Evolutionary conservation across 2,888 invertebrate genomes (phyloP), one percentile per base, ranked within the genome.

Genomic region (Branchellion lobata): DNA sequence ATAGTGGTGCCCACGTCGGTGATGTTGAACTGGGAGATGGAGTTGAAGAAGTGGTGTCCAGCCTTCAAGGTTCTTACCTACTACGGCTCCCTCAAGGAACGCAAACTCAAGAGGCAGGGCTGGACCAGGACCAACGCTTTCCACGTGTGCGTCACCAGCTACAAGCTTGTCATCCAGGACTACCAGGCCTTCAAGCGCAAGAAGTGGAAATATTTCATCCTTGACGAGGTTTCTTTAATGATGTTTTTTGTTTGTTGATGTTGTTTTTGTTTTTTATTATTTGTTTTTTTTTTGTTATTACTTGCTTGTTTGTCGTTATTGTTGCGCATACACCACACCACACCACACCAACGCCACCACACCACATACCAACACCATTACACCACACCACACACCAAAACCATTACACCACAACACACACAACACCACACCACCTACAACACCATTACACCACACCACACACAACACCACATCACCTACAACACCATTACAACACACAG

Each of bases 21-120:
- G 76, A 96, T 99, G 93, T 91, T 99, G 82, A 99, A 99, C 89
- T 99, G 99, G 99, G 99, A 99, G 90, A 95, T 98, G 94, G 99
- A 99, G 89, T 94, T 96, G 86, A 98, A 99, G 89, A 98, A 98
- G 88, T 99, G 99, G 99, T 98, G 97, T 88, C 99, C 99, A 0
- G 95, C 94, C 77, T 96, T 99, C 88, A 99, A 99, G 90, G 95
- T 99, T 85, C 91, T 99, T 83, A 98, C 98, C 0, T 99, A 99
- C 88, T 99, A 96, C 87, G 99, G 99, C 71, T 92, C 93, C 40
- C 94, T 94, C 85, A 97, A 97, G 87, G 99, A 99, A 88, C 90
- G 99, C 51, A 88, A 88, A 75, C 85, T 86, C 79, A 90, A 90
- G 82, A 82, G 90, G 84, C 86, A 86, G 88, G 90, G 99, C 65